A percentile compares a stretch with the other conserved stretches of the same genome.
phyloP scores from a whole-genome alignment of 1,140 invertebrate species.

The Heterodera schachtii region DNA sequence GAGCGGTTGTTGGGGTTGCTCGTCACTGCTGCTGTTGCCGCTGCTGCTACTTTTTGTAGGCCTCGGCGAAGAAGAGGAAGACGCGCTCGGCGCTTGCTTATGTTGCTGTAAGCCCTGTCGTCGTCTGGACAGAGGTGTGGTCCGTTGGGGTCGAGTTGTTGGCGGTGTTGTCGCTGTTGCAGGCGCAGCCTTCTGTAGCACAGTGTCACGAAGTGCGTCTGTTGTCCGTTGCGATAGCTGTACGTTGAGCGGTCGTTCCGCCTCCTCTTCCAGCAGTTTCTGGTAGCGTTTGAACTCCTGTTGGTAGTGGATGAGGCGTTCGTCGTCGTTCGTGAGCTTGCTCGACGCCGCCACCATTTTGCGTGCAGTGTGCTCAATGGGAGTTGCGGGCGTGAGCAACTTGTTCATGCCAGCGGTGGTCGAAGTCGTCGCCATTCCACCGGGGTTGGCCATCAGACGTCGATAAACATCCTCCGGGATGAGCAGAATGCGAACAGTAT shows the following conservation, averaged over 20 bases:
- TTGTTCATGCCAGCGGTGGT: not conserved
- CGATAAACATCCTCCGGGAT: slow-evolving; percentile 30
- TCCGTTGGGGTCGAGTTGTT: too few species aligned
- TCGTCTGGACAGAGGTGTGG: too few species aligned
- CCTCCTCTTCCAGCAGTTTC: not conserved
- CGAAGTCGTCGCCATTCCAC: too few species aligned
- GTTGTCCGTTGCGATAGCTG: not conserved
- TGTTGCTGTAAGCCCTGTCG: too few species aligned
- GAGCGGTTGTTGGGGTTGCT: too few species aligned
- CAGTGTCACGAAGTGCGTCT: not conserved
- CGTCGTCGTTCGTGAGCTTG: not conserved
- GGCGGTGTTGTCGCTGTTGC: not conserved
- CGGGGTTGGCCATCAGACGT: not conserved
- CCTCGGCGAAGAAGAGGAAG: too few species aligned
- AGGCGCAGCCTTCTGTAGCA: not conserved
- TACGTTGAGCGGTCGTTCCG: not conserved
- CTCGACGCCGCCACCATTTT: not conserved
- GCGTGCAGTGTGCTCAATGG: not conserved
- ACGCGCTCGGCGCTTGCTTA: too few species aligned
- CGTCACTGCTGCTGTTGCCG: too few species aligned
- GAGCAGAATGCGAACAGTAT: slow-evolving; percentile 24
- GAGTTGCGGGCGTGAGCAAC: not conserved
- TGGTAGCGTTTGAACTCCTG: not conserved
- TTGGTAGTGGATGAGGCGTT: not conserved
- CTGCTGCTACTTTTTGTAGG: too few species aligned